Base-by-base conservation (phyloP, 1,140 invertebrate genomes). In the Notospermus geniculatus region DNA sequence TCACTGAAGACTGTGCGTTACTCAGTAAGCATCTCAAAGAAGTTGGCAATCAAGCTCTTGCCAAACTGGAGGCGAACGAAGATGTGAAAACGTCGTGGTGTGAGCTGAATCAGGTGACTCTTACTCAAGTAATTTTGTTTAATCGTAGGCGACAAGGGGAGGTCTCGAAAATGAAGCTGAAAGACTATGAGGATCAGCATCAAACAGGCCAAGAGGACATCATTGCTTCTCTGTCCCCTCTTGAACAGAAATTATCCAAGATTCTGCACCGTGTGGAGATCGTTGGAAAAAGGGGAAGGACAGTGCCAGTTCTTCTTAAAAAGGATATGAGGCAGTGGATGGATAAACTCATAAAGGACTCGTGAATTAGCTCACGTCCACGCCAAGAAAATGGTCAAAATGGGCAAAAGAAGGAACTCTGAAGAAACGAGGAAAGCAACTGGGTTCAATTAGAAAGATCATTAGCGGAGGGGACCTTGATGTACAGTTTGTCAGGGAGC, bases 111-210 rank as follows among this genome's bases (percentile, higher is more conserved):
- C 5, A 36, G 54, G 41, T 45, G 13, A 53, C 61, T 28, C 41
- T 67, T 36, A 55, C 59, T 45, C 39, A 50, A 15, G 36, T 68
- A 7, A 65, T 70, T 15, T 22, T 70, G 23, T 70, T 70, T 54
- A 67, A 70, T 28, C 60, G 63, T 59, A 62, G 61, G 27, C 61
- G 61, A 60, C 56, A 64, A 39, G 68, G 63, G 9, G 65, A 70
- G 58, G 54, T 62, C 23, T 53, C 63, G 60, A 60, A 61, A 39
- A 41, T 66, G 32, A 64, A 61, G 13, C n/a, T 66, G 27, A 25
- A 66, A 36, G 45, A 43, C n/a, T 69, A 32, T 19, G 64, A 58
- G 32, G 15, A 23, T 11, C 53, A n/a, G 7, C 63, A 62, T 23
- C 41, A 36, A 58, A 39, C 27, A 23, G 13, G 27, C 2, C 28